A percentile compares a stretch with the other conserved stretches of the same genome.
These are phyloP conservation scores for Meriones psammophilus DNA, from an alignment of 2,797 vertebrate genomes.

Conservation along the genomic window DNA sequence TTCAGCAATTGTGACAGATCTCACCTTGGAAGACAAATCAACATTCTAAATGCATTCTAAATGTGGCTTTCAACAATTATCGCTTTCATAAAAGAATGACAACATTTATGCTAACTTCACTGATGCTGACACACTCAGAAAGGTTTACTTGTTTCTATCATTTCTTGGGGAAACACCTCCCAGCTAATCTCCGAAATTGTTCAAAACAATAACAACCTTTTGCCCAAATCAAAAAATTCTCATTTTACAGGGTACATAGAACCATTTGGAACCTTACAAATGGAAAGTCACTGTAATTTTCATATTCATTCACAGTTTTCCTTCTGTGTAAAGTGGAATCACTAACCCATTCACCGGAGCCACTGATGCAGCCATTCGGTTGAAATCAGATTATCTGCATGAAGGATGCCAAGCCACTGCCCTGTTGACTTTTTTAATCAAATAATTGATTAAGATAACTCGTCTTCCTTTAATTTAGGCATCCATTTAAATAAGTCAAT, in stretches of 20 bases:
- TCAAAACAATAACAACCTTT: background rate
- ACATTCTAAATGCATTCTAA: background rate
- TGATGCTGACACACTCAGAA: background rate
- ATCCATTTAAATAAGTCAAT: conserved; percentile 42
- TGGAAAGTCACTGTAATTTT: conserved; percentile 3
- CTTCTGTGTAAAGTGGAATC: conserved; percentile 25
- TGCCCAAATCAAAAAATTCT: conserved; percentile 49
- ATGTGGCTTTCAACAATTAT: conserved; percentile 20
- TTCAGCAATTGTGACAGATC: conserved; percentile 1
- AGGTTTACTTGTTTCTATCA: background rate
- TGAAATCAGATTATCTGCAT: conserved; percentile 9
- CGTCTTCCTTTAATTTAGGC: conserved; percentile 16
- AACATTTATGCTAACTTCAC: conserved; percentile 37
- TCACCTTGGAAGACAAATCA: conserved; percentile 31
- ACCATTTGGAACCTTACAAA: conserved; percentile 53
- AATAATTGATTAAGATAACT: background rate
- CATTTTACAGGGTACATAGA: background rate
- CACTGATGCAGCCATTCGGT: background rate
- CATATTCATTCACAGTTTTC: conserved; percentile 50
- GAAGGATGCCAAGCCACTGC: conserved; percentile 11
- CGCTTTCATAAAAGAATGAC: conserved; percentile 26
- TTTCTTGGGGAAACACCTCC: conserved; percentile 32
- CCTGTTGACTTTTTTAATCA: conserved; percentile 22
- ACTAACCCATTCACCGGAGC: conserved; percentile 11
- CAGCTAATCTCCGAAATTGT: background rate